Evolutionary conservation across 2,888 invertebrate species (phyloP).

Genomic region (Congeria kusceri): DNA sequence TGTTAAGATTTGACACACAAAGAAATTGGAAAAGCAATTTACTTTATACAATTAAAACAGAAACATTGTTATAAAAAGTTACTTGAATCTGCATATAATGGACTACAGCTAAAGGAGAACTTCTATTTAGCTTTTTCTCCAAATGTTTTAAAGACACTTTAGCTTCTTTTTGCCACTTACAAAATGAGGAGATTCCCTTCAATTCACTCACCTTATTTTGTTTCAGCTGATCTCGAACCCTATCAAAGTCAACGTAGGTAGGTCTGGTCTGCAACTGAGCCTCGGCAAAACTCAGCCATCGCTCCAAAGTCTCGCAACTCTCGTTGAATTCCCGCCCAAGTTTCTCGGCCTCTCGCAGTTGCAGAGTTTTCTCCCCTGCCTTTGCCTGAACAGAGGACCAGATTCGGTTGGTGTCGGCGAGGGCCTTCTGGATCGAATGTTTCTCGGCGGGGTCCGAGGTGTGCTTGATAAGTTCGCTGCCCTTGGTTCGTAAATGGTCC

Average conservation of each 20-base stretch:
- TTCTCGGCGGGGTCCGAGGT: conserved; percentile 75
- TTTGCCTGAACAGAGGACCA: conserved; percentile 75
- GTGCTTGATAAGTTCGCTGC: conserved; percentile 76
- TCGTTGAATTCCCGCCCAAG: conserved; percentile 73
- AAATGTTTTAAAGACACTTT: no score
- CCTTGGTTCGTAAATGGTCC: conserved; percentile 73
- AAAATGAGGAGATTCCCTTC: background rate
- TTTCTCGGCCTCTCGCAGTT: conserved; percentile 76
- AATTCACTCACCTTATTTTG: conserved; percentile 69
- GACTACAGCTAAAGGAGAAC: no score
- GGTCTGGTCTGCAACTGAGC: conserved; percentile 64
- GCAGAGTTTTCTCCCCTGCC: conserved; percentile 71
- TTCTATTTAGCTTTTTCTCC: no score
- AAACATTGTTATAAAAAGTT: no score
- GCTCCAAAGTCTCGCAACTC: conserved; percentile 67
- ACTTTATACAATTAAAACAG: no score
- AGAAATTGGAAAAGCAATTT: no score
- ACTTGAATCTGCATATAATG: no score
- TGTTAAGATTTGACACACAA: no score
- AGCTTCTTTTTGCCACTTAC: background rate
- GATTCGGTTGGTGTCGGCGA: conserved; percentile 74
- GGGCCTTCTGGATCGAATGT: conserved; percentile 73
- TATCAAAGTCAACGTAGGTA: conserved; percentile 70
- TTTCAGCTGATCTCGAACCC: conserved; percentile 73
- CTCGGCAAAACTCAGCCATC: conserved; percentile 73